A percentile compares a stretch with the other conserved stretches of the same genome.
Evolutionary conservation across 2,113 vertebrate genomes (phyloP).

Genomic region (Mola mola): DNA sequence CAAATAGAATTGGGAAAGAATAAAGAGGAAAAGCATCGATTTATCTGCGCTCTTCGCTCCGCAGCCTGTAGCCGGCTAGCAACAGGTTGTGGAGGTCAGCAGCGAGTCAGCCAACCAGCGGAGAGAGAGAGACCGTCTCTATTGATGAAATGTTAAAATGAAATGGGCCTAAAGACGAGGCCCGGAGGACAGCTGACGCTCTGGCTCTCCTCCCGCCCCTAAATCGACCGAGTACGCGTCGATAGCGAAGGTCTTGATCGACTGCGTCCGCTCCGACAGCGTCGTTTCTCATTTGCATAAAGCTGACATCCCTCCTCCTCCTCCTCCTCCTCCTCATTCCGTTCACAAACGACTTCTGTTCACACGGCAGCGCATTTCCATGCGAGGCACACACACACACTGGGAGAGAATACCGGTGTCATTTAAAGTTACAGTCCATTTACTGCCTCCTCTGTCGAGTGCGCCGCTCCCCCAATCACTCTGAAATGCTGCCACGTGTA

Average conservation of each 20-base stretch:
- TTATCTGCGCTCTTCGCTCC: slow-evolving; percentile 20
- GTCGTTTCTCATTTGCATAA: slow-evolving; percentile 46
- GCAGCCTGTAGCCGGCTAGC: slow-evolving; percentile 23
- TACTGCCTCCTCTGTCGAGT: slow-evolving; percentile 17
- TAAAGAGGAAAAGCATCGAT: slow-evolving; percentile 24
- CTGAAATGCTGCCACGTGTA: slow-evolving; percentile 30
- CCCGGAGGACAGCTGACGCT: slow-evolving; percentile 17
- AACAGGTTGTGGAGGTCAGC: slow-evolving; percentile 56
- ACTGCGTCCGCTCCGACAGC: slow-evolving; percentile 22
- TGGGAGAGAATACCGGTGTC: slow-evolving; percentile 47
- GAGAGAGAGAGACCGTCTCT: slow-evolving; percentile 10
- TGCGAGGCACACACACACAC: slow-evolving; percentile 39
- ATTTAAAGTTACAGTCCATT: slow-evolving; percentile 58
- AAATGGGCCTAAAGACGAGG: slow-evolving; percentile 30
- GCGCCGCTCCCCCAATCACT: slow-evolving; percentile 1
- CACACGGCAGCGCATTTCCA: slow-evolving; percentile 35
- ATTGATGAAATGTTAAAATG: slow-evolving; percentile 38
- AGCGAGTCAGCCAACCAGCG: background rate
- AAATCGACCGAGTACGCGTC: slow-evolving; percentile 2
- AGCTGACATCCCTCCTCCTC: slow-evolving; percentile 28
- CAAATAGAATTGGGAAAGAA: slow-evolving; percentile 29
- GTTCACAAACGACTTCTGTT: slow-evolving; percentile 43
- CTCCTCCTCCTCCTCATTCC: slow-evolving; percentile 8
- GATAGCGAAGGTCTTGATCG: slow-evolving; percentile 18
- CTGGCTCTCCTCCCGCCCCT: slow-evolving; percentile 28